phyloP scores from a whole-genome alignment of 2,888 invertebrate species.

The Ceraclea dissimilis region DNA sequence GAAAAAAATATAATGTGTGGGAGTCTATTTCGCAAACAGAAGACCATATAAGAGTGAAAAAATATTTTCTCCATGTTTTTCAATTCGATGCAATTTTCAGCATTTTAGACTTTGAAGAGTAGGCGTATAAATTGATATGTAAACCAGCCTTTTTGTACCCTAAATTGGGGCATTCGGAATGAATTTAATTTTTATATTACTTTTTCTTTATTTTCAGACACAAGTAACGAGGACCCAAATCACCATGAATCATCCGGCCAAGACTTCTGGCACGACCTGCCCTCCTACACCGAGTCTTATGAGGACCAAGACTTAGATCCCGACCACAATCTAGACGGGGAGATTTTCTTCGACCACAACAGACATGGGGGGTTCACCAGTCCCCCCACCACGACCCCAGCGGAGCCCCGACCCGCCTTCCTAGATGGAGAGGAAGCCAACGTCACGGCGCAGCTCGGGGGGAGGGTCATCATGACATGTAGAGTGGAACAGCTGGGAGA shows the following conservation, averaged over 20 bases:
- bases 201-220: conserved; percentile 3
- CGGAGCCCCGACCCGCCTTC: conserved; percentile 21
- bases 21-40: too few species aligned
- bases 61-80: too few species aligned
- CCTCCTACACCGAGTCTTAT: conserved; percentile 23
- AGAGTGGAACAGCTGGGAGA: conserved; percentile 37
- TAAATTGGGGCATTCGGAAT: too few species aligned
- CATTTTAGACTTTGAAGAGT: too few species aligned
- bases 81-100: too few species aligned
- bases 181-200: too few species aligned
- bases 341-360: conserved; percentile 3
- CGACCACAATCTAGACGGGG: conserved; percentile 8
- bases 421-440: conserved; percentile 33
- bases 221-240: conserved; percentile 6
- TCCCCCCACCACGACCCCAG: conserved; percentile 11
- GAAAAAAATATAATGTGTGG: too few species aligned
- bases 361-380: not conserved
- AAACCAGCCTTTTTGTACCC: too few species aligned
- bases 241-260: conserved; percentile 8
- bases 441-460: conserved; percentile 38
- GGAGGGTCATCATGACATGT: conserved; percentile 38
- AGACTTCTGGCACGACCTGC: conserved; percentile 22
- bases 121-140: too few species aligned
- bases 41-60: too few species aligned
- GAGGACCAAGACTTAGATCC: conserved; percentile 13